phyloP scores from a whole-genome alignment of 2,113 vertebrate species.

The Atlantisia rogersi region DNA sequence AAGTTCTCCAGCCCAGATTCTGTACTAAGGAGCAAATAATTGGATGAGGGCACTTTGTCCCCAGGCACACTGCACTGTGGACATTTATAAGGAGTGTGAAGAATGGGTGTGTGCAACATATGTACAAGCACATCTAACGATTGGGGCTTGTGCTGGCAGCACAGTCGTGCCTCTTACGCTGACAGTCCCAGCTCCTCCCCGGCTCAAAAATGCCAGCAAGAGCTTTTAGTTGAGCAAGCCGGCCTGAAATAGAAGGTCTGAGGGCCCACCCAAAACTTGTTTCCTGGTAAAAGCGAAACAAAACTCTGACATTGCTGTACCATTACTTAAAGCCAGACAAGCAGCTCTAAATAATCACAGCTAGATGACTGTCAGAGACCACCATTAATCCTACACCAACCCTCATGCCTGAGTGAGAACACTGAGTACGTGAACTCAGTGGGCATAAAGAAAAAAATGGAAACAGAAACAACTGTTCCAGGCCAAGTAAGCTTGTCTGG shows the following conservation, averaged over 20 bases:
- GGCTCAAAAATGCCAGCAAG: not conserved
- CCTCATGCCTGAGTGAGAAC: not conserved
- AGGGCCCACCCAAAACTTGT: not conserved
- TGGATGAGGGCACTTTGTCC: not conserved
- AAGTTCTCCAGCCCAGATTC: not conserved
- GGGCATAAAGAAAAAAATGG: not conserved
- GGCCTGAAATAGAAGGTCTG: not conserved
- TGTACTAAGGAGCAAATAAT: not conserved
- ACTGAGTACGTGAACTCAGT: not conserved
- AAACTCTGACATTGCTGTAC: not conserved
- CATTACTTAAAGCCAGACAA: not conserved
- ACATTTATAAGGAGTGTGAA: not conserved
- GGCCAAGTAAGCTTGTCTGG: not conserved
- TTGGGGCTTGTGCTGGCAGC: not conserved
- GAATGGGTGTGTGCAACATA: rapidly evolving
- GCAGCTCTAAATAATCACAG: not conserved
- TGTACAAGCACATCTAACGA: not conserved
- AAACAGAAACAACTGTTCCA: not conserved
- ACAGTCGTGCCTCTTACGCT: not conserved
- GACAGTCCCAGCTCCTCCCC: not conserved
- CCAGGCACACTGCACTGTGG: not conserved
- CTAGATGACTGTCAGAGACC: not conserved
- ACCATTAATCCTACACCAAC: not conserved
- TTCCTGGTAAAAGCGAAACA: not conserved
- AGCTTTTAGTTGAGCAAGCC: not conserved